Evolutionary conservation across 2,888 invertebrate genomes (phyloP), one percentile per base, ranked within the genome.

Genomic region (Noctuana brunneofusca): DNA sequence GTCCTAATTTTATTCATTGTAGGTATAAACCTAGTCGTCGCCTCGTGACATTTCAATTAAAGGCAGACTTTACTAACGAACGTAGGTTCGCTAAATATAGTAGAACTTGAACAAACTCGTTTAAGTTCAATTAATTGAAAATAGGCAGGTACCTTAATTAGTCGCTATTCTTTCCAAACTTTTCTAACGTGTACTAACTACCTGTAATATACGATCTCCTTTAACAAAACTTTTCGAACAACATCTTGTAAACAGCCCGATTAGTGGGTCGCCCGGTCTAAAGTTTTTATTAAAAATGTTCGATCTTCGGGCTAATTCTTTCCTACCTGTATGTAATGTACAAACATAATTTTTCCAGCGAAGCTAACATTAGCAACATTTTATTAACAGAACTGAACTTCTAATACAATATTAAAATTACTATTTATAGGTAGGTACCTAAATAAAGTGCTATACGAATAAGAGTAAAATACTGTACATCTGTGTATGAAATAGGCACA

Each of bases 31-130:
- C n/a, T 8, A 48, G 48, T 48, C 58, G 58, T 69, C 79, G 75
- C 76, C 78, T 73, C 76, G 76, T 81, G 80, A 83, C 79, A 80
- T 84, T 86, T 81, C 82, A 85, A 86, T 86, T 84, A 85, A 82
- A 57, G 78, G 74, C 69, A 71, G 70, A 75, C 80, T 83, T 80
- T 73, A 70, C 77, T 83, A 84, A 84, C 83, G 80, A 84, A 84
- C 78, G 76, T 69, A 69, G 43, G 18, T 43, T 67, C 64, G 70
- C 65, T 70, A 68, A 82, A 83, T 77, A 83, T 79, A 56, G 71
- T 69, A 76, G 79, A 84, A 57, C 79, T 79, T 83, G 32, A 69
- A 59, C 67, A 64, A 71, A 68, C 71, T 77, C 73, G 72, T 74
- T 72, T 70, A 73, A 75, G 64, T 77, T 74, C 72, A 71, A 78